phyloP scores from a whole-genome alignment of 2,888 invertebrate species.

The Drosophila rellima region DNA sequence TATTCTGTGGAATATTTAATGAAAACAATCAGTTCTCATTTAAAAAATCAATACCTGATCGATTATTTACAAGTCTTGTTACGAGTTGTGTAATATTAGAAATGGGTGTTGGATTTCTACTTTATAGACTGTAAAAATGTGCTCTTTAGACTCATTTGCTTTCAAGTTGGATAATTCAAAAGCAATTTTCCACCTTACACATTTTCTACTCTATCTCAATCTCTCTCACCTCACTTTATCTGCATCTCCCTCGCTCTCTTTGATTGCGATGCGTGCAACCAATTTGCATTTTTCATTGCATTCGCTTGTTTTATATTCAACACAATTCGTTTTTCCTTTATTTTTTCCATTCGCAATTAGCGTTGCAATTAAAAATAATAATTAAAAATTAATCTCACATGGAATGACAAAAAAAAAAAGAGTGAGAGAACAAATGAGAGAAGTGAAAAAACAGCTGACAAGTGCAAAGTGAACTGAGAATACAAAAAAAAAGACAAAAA shows the following conservation, averaged over 20 bases:
- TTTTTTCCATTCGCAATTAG: conserved; percentile 61
- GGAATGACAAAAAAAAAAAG: neutral
- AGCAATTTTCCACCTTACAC: neutral
- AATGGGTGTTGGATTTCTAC: neutral
- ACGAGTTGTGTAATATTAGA: neutral
- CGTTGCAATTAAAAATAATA: conserved; percentile 67
- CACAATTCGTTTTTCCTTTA: conserved; percentile 20
- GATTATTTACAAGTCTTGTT: neutral
- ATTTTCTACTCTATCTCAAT: neutral
- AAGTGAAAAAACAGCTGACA: conserved; percentile 64
- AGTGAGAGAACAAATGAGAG: neutral
- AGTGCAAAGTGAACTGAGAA: conserved; percentile 44
- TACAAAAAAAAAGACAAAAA: conserved; percentile 20
- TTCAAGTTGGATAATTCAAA: conserved; percentile 10
- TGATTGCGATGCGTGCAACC: conserved; percentile 40
- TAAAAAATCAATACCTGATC: conserved; percentile 12
- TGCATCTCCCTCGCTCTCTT: neutral
- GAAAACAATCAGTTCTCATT: conserved; percentile 11
- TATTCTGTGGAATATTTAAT: conserved; percentile 1
- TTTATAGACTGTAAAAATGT: neutral
- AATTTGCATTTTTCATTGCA: conserved; percentile 65
- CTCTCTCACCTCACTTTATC: neutral
- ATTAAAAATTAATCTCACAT: conserved; percentile 60
- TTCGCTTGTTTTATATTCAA: conserved; percentile 30
- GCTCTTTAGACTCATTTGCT: conserved; percentile 20